Base-by-base conservation (phyloP, 2,113 vertebrate species). In the Hemicordylus capensis region DNA sequence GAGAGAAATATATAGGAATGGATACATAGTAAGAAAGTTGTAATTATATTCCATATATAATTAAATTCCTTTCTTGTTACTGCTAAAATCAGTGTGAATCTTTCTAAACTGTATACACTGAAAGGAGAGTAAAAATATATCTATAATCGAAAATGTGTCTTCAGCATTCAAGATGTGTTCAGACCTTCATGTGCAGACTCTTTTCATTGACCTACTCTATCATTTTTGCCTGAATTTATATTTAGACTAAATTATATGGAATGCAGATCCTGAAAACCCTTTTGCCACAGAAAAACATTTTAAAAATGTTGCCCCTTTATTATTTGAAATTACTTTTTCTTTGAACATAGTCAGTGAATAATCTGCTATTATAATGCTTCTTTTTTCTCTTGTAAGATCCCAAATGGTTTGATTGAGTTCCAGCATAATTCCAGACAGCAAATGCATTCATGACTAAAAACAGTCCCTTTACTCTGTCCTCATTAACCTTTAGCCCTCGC, bases 401-500 rank as follows among this genome's bases (percentile, higher is more conserved):
- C 5, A 64, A 83, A 75, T 77, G 80, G 63, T 58, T 89, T 76
- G 77, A 42, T 10, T 26, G 70, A 42, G 48, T 67, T 82, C 37
- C 11, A 0, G 14, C 5, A 42, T 66, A n/a, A 7, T 83, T 56
- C 81, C 61, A 19, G 4, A 48, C 31, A 79, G 72, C 10, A 26
- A 78, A 6, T n/a, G 24, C 54, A 76, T 80, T 19, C 72, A 93
- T 79, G 72, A 86, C 51, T 5, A 63, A 17, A 85, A 76, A 14
- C 81, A 89, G 28, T n/a, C 90, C 63, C 72, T 87, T 89, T 72
- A 51, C 72, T 64, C 59, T 67, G 73, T 67, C 63, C 72, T 87
- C 85, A 92, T 90, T 82, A 91, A 84, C 83, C 87, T 94, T 82
- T 90, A 89, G 85, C 89, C 89, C 81, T 59, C 37, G 20, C 39